Evolutionary conservation across 1,140 invertebrate species (phyloP).

Genomic region (Intoshia linei): DNA sequence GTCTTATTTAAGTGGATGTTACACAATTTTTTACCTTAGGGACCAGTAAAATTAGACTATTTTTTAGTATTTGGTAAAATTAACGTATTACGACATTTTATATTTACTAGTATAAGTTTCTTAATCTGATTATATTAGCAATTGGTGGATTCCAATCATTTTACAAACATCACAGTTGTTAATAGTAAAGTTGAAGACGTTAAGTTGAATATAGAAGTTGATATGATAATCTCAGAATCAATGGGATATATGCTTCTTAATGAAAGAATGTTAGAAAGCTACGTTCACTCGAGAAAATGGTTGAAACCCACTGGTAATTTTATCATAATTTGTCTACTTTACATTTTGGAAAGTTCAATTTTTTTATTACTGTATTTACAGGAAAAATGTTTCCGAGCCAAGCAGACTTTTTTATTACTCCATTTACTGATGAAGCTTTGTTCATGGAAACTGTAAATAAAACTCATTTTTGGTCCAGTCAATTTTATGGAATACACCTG

Average conservation of each 20-base stretch:
- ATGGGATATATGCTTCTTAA: constrained; percentile 99
- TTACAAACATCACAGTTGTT: constrained; percentile 41
- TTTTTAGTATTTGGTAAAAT: background rate
- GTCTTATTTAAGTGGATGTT: background rate
- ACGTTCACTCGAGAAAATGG: constrained; percentile 91
- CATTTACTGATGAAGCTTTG: constrained; percentile 78
- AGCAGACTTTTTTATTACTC: constrained; percentile 81
- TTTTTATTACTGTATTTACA: constrained; percentile 9
- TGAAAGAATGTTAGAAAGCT: constrained; percentile 92
- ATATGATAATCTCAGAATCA: constrained; percentile 87
- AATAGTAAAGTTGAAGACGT: constrained; percentile 96
- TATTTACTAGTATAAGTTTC: too few relatives aligned
- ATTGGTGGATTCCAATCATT: constrained; percentile 53
- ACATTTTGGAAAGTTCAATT: background rate
- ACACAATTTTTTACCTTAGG: background rate
- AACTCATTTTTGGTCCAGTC: constrained; percentile 92
- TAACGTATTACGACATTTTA: background rate
- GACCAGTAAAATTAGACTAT: background rate
- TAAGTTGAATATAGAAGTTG: constrained; percentile 60
- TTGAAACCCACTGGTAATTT: constrained; percentile 41
- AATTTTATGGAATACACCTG: constrained; percentile 85
- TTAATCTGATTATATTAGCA: constrained; percentile 25
- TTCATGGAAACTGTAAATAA: constrained; percentile 95
- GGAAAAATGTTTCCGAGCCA: constrained; percentile 69
- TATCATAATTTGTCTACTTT: background rate